Conservation (phyloP, 2,888 invertebrate species). For the Archips crataeganus region DNA sequence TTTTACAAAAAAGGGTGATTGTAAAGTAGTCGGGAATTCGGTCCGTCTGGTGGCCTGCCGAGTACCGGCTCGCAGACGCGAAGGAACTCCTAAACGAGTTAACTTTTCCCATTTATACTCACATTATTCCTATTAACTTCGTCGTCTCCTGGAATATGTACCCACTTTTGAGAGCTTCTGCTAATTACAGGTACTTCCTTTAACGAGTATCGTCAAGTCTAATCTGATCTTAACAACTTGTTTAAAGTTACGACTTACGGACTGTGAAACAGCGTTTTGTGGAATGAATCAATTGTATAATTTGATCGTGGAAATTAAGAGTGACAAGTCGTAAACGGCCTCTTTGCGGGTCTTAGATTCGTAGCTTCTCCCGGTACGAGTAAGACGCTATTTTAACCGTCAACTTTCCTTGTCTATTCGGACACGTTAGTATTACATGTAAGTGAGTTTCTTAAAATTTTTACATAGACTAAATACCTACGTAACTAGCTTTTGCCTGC, state of each 20-base stretch:
- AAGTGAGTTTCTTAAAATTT: no score
- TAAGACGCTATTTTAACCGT: neutral
- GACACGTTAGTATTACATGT: no score
- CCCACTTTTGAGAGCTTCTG: constrained; percentile 66
- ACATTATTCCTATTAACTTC: constrained; percentile 80
- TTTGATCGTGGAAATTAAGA: constrained; percentile 15
- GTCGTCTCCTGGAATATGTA: constrained; percentile 67
- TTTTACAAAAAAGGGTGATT: constrained; percentile 76
- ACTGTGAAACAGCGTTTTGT: constrained; percentile 25
- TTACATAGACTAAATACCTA: no score
- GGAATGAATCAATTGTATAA: constrained; percentile 30
- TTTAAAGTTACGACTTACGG: constrained; percentile 50
- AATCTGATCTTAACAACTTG: constrained; percentile 63
- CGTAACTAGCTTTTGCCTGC: no score
- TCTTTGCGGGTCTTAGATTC: neutral
- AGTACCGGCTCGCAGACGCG: constrained; percentile 59
- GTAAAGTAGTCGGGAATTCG: constrained; percentile 66
- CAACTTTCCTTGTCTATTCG: no score
- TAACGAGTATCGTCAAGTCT: constrained; percentile 68
- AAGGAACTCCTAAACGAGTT: constrained; percentile 72
- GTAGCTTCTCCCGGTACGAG: neutral
- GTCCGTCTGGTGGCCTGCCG: constrained; percentile 58
- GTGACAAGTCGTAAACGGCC: neutral
- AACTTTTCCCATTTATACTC: constrained; percentile 82
- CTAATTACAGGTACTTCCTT: constrained; percentile 76